A percentile compares a stretch with the other conserved stretches of the same genome.
Evolutionary conservation across 1,140 invertebrate genomes (phyloP).

Genomic region (Portunus trituberculatus): DNA sequence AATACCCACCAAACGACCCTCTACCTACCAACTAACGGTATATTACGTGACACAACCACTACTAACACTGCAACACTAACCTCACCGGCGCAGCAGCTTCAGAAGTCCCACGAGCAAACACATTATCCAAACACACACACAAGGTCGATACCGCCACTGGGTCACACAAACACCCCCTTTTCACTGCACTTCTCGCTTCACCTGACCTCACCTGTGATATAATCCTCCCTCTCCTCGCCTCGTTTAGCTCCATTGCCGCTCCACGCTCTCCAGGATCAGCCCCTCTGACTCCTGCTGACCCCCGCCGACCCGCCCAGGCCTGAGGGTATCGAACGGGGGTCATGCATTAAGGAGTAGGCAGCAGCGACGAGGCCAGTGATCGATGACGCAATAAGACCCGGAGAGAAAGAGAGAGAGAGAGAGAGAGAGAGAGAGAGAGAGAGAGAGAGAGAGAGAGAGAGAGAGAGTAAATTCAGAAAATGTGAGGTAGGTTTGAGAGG

Average conservation of each 20-base stretch:
- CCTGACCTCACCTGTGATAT: not conserved
- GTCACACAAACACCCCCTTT: not conserved
- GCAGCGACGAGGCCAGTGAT: not conserved
- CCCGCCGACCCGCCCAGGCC: not conserved
- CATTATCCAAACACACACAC: not conserved
- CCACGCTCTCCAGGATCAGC: not conserved
- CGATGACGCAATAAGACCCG: not conserved
- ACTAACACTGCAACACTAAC: no score
- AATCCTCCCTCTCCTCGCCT: not conserved
- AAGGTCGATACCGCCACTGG: not conserved
- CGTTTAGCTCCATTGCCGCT: not conserved
- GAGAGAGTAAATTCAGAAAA: not conserved
- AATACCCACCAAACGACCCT: no score
- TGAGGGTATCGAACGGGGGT: slow-evolving; percentile 1
- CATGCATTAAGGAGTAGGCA: not conserved
- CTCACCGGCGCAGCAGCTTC: no score
- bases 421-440: slow-evolving; percentile 6
- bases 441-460: slow-evolving; percentile 16
- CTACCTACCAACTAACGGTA: no score
- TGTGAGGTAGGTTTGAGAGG: not conserved
- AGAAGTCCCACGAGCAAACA: no score
- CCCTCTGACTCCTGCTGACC: not conserved
- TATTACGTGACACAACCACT: no score
- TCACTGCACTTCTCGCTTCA: not conserved
- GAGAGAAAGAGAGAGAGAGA: slow-evolving; percentile 8